Evolutionary conservation across 2,888 invertebrate species (phyloP).

Genomic region (Helleia helle): DNA sequence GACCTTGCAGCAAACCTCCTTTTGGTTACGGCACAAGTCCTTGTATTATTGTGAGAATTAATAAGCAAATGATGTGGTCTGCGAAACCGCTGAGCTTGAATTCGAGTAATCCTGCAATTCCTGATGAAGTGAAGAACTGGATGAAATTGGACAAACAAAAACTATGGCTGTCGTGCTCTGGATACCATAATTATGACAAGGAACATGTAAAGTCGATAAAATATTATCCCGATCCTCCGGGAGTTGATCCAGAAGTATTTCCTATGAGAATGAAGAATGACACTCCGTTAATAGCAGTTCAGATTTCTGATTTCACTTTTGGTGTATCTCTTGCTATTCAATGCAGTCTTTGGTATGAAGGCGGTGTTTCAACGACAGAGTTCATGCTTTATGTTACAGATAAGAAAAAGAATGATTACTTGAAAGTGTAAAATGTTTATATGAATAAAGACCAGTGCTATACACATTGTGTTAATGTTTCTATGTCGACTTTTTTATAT

Average conservation of each 20-base stretch:
- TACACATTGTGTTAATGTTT: too few relatives aligned
- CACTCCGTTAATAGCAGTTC: slow-evolving; percentile 48
- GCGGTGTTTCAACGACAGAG: slow-evolving; percentile 37
- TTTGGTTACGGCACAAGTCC: slow-evolving; percentile 53
- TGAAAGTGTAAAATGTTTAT: too few relatives aligned
- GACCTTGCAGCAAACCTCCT: slow-evolving; percentile 46
- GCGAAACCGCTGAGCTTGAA: slow-evolving; percentile 37
- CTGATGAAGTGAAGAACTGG: slow-evolving; percentile 39
- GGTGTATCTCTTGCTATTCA: slow-evolving; percentile 47
- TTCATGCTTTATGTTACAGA: slow-evolving; percentile 49
- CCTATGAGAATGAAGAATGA: slow-evolving; percentile 31
- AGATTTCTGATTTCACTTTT: slow-evolving; percentile 45
- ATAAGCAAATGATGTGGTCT: slow-evolving; percentile 47
- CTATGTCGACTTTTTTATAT: too few relatives aligned
- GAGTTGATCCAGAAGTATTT: slow-evolving; percentile 41
- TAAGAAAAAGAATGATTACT: too few relatives aligned
- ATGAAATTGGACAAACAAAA: slow-evolving; percentile 32
- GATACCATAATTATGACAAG: slow-evolving; percentile 46
- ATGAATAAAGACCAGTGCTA: too few relatives aligned
- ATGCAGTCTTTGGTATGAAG: slow-evolving; percentile 53
- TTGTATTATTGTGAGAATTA: slow-evolving; percentile 52
- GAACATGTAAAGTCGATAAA: slow-evolving; percentile 49
- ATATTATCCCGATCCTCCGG: slow-evolving; percentile 57
- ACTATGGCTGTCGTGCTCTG: slow-evolving; percentile 49
- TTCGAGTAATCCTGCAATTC: slow-evolving; percentile 29